Evolutionary conservation across 1,140 invertebrate genomes (phyloP), one percentile per base, ranked within the genome.

Genomic region (Neelides sp.): DNA sequence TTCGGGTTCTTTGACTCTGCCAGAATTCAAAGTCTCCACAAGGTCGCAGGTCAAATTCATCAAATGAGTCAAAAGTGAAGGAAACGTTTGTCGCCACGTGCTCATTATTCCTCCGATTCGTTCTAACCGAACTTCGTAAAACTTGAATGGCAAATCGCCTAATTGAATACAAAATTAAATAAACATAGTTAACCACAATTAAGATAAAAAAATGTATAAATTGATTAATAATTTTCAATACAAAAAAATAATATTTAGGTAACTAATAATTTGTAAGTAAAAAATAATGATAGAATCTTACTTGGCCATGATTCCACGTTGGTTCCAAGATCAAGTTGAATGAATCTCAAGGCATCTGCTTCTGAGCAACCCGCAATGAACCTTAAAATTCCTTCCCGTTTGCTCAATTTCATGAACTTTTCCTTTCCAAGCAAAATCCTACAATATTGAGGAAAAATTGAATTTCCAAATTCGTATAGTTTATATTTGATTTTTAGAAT

Each of bases 341-440:
- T 15, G 27, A 47, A 52, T 15, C 34, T 40, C 26, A 32, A 37
- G 13, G 50, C 50, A 32, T 52, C 50, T 1, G 17, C 22, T 22
- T 20, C 44, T 1, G 24, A 32, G 20, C 50, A 52, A n/a, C 43
- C 50, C 22, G 43, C 50, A 3, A 52, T 17, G 34, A 52, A 52
- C 26, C 50, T 27, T 17, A 52, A n/a, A 20, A 47, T 37, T 15
- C 40, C 40, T 12, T 27, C 34, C 1, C 50, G 24, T 15, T 47
- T 34, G 30, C 47, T 43, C 1, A 34, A 35, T 20, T 52, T 52
- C 26, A 46, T 22, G 19, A 30, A 28, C n/a, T 37, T 24, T 41
- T 52, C 50, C 34, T 52, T 52, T 5, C 50, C 50, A n/a, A 52
- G 40, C 17, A 52, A 15, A 24, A 52, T 32, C 47, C 50, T 48